Evolutionary conservation across 2,797 vertebrate species (phyloP), one percentile per base, ranked within the genome.

Genomic region (Lepus townsendii): DNA sequence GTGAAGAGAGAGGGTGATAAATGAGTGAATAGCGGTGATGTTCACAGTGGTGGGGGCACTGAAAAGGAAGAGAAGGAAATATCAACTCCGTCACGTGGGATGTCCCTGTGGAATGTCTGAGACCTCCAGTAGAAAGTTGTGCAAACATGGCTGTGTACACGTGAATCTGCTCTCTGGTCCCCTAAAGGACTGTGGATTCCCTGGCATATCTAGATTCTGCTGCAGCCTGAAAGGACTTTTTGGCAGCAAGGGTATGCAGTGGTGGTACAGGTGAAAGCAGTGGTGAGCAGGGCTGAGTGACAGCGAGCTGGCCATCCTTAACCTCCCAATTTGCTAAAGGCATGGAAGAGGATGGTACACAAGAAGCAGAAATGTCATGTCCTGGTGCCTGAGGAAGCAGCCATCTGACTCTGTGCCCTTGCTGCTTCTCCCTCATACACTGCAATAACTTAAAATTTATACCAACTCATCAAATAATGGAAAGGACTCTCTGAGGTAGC

Each of bases 401-500:
- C 8, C 54, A 24, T 71, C n/a, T 84, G 65, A 75, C 17, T 30
- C 87, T 26, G 27, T 88, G 50, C 4, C 9, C 32, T 14, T 82
- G 27, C 30, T 19, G 68, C 35, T 77, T 30, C 78, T 68, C 63
- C 6, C 27, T 62, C 2, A 73, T 32, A 85, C 24, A n/a, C 26
- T 82, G 5, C 52, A 11, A 38, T n/a, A 77, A 83, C 38, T 13
- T 63, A 75, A 10, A 94, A 77, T 77, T 82, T 82, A 65, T 5
- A 79, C 3, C 83, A 91, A 79, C 27, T 42, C 72, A 88, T 60
- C 92, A 95, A 60, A 80, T 82, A 68, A 71, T 63, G 17, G 72
- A 92, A 92, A 52, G 22, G 80, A 83, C 30, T 94, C 32, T 90
- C 3, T 71, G 77, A 66, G 38, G 69, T 80, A 57, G 35, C 7